phyloP scores from a whole-genome alignment of 1,140 invertebrate genomes.

The Liolophura sinensis region DNA sequence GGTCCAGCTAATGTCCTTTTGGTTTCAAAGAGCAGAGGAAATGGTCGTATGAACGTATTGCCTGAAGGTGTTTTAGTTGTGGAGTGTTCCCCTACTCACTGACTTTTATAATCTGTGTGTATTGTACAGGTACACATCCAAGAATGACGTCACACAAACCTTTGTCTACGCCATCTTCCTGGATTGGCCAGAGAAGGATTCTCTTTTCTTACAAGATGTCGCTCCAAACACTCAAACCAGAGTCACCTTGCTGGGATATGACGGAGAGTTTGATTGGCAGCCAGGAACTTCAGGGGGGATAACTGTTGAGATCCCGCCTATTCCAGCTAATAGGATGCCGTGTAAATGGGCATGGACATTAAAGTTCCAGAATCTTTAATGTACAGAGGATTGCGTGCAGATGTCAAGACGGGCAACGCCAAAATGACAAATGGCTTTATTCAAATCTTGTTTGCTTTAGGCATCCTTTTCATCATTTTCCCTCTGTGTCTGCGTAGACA shows the following conservation, averaged over 20 bases:
- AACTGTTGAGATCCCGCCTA: slow-evolving; percentile 17
- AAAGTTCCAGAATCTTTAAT: slow-evolving; percentile 24
- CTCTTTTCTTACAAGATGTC: slow-evolving; percentile 17
- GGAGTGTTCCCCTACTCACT: too few species aligned
- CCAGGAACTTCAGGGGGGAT: slow-evolving; percentile 9
- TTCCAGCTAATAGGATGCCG: slow-evolving; percentile 25
- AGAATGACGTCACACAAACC: slow-evolving; percentile 10
- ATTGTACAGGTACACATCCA: slow-evolving; percentile 27
- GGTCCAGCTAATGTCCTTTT: too few species aligned
- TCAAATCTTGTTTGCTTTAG: too few species aligned
- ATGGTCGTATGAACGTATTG: too few species aligned
- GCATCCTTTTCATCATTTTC: too few species aligned
- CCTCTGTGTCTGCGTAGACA: too few species aligned
- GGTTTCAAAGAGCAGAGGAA: too few species aligned
- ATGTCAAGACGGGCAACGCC: too few species aligned
- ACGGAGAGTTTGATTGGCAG: slow-evolving; percentile 7
- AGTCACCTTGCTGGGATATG: slow-evolving; percentile 29
- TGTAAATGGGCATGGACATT: slow-evolving; percentile 30
- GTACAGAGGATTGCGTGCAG: too few species aligned
- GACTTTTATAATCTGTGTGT: too few species aligned
- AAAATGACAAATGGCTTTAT: too few species aligned
- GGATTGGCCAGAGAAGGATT: slow-evolving; percentile 18
- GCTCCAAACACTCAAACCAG: slow-evolving; percentile 8
- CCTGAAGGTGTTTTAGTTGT: too few species aligned
- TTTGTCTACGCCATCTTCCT: slow-evolving; percentile 30